These are phyloP conservation scores for Mimas tiliae DNA, from an alignment of 2,888 invertebrate species.

Conservation along the genomic window DNA sequence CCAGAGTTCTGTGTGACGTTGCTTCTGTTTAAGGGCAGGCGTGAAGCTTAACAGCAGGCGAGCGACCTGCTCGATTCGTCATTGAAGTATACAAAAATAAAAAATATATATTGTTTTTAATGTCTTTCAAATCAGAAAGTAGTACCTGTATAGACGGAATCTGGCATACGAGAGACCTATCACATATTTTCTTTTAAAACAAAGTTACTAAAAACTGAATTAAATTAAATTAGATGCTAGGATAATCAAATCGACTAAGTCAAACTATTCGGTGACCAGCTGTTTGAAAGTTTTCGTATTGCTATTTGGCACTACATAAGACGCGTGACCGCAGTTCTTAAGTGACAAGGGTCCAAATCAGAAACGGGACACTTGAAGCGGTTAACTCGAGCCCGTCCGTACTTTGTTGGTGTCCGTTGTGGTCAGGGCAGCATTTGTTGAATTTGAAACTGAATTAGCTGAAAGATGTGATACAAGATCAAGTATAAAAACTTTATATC, in stretches of 20 bases:
- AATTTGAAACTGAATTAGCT: not conserved
- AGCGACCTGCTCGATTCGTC: no score
- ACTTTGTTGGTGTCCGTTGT: not conserved
- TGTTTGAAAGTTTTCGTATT: not conserved
- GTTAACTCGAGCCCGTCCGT: not conserved
- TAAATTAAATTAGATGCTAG: not conserved
- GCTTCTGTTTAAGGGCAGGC: no score
- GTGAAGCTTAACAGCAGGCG: no score
- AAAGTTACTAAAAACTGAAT: no score
- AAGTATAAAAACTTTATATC: no score
- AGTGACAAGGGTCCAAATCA: conserved; percentile 5
- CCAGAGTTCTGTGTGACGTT: no score
- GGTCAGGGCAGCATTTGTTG: not conserved
- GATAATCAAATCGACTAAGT: not conserved
- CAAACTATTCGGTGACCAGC: not conserved
- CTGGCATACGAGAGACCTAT: no score
- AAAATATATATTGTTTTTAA: no score
- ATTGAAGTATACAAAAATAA: no score
- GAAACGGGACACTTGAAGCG: not conserved
- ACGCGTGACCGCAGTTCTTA: conserved; percentile 2
- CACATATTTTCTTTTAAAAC: no score
- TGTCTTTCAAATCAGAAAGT: no score
- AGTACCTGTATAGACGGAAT: no score
- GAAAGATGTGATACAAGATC: not conserved
- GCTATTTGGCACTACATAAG: not conserved